Evolutionary conservation across 1,140 invertebrate genomes (phyloP).

Genomic region (Aplysia californica): DNA sequence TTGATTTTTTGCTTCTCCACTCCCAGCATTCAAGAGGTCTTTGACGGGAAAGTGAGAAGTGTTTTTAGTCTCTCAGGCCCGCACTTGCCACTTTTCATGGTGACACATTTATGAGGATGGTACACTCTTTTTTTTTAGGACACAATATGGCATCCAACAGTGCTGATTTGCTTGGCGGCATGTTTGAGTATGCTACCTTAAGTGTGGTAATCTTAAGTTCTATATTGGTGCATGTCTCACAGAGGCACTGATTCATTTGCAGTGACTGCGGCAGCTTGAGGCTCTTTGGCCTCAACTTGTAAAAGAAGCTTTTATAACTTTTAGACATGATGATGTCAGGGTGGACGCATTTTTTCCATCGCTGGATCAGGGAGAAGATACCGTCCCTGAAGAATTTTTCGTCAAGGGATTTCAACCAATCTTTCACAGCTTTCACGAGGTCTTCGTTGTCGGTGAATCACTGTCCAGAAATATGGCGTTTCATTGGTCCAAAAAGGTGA

Average conservation of each 20-base stretch:
- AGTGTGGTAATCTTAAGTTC: background rate
- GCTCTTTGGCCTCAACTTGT: background rate
- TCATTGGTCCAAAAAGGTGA: too few relatives aligned
- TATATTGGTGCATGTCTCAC: background rate
- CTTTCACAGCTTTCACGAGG: too few relatives aligned
- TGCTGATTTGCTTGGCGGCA: background rate
- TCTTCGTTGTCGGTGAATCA: too few relatives aligned
- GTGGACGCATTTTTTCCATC: background rate
- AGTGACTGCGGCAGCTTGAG: background rate
- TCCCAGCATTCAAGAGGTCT: background rate
- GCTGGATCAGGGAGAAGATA: background rate
- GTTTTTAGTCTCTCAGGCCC: background rate
- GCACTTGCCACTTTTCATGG: background rate
- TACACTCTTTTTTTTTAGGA: background rate
- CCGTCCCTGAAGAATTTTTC: background rate
- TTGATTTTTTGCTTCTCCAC: background rate
- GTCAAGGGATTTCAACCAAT: too few relatives aligned
- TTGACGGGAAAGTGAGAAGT: background rate
- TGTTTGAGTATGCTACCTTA: background rate
- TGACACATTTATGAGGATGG: background rate
- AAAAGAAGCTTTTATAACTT: too few relatives aligned
- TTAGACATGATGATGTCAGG: background rate
- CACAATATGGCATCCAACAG: background rate
- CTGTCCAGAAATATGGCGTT: too few relatives aligned
- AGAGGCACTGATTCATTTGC: background rate